Base-by-base conservation (phyloP, 2,888 invertebrate species). In the Calliopum simillimum region DNA sequence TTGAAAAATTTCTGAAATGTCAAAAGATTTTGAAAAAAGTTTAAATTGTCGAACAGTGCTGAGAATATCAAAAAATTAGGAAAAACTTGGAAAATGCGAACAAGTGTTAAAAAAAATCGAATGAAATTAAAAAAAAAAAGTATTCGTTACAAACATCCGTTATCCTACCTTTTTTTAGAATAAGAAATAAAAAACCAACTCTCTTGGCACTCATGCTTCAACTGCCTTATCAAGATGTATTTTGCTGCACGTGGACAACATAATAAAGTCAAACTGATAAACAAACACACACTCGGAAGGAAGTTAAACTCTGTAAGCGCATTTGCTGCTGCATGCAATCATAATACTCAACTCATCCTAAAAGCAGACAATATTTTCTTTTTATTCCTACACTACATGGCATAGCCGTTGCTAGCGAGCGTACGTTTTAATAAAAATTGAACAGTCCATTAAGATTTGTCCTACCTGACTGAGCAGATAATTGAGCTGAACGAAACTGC, bases 391-490 rank as follows among this genome's bases (percentile, higher is more conserved):
- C 55, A 14, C 25, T 33, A 33, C 33, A 14, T 8, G 14, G 23
- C 56, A 13, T 33, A 41, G 21, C 33, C 3, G n/a, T 33, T 33
- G 25, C n/a, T n/a, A n/a, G n/a, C 11, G 33, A 23, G 46, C 67
- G 47, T 67, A 59, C 49, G 59, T 72, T 77, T 76, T 76, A 78
- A 79, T 77, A 80, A 79, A 79, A 79, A 79, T 78, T 78, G 79
- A 79, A 78, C 73, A 75, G 79, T 80, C 79, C 80, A 80, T 80
- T 80, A 80, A 79, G 80, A 78, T 78, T 79, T 80, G 77, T 76
- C 76, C 76, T 77, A 80, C 80, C 80, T 80, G 79, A 77, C 77
- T 76, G 79, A 77, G 77, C 79, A 75, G 71, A 75, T 75, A 77
- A 77, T 77, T 73, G 71, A 70, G 68, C 70, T 53, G 53, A 43